phyloP scores from a whole-genome alignment of 2,888 invertebrate species.

The Hirudinaria manillensis region DNA sequence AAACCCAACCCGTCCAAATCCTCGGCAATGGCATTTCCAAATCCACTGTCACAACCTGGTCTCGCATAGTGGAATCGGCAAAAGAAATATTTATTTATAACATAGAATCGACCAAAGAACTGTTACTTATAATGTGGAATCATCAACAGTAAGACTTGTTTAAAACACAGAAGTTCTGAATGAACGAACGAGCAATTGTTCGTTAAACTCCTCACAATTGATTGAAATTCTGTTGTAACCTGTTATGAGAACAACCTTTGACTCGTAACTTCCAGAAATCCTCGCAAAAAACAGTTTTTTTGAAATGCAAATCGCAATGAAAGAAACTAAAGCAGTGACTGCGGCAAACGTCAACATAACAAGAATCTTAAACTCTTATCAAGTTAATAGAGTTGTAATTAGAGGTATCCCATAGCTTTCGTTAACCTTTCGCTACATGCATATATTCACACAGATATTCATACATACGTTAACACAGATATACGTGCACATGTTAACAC shows the following conservation, averaged over 20 bases:
- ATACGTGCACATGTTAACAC: not conserved
- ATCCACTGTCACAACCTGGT: constrained; percentile 1
- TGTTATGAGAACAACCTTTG: constrained; percentile 1
- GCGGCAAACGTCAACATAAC: not conserved
- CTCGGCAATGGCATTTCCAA: not conserved
- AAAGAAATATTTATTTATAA: no score
- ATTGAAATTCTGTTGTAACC: no score
- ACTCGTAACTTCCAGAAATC: not conserved
- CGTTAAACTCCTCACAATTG: no score
- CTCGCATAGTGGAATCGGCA: not conserved
- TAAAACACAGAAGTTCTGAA: no score
- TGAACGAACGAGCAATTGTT: no score
- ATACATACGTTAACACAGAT: not conserved
- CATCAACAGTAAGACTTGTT: no score
- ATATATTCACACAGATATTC: not conserved
- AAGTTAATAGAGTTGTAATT: not conserved
- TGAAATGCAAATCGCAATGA: not conserved
- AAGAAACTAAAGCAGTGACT: not conserved
- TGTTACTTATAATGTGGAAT: no score
- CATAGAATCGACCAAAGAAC: no score
- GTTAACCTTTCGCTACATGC: not conserved
- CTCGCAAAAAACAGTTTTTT: not conserved
- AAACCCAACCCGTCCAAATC: constrained; percentile 4
- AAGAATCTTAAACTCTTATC: not conserved
- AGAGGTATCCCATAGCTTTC: no score